Conservation (phyloP, 2,888 invertebrate genomes). For the Hypomecis atomaria region DNA sequence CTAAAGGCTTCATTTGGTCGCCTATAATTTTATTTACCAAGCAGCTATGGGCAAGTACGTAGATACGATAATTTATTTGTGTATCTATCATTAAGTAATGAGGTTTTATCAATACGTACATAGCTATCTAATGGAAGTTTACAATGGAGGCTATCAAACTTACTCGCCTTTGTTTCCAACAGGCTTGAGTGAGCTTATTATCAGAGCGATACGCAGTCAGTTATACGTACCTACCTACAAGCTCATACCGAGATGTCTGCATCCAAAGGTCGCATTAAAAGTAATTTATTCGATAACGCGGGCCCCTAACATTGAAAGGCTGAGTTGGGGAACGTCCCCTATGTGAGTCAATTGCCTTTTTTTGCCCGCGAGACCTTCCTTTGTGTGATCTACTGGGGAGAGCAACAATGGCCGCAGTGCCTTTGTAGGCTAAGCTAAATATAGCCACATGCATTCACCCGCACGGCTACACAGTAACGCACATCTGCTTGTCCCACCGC, state of each 20-base stretch:
- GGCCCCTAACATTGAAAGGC: constrained; percentile 69
- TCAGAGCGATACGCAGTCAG: constrained; percentile 19
- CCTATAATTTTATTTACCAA: background rate
- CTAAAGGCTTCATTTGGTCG: constrained; percentile 7
- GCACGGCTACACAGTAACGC: constrained; percentile 66
- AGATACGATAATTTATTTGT: constrained; percentile 8
- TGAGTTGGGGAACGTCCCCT: constrained; percentile 75
- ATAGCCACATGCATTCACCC: constrained; percentile 73
- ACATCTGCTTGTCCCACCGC: constrained; percentile 64
- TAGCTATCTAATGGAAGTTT: constrained; percentile 16
- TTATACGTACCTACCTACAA: constrained; percentile 14
- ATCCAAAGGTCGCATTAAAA: constrained; percentile 59
- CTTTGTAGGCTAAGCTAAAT: constrained; percentile 79
- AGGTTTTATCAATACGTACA: constrained; percentile 8
- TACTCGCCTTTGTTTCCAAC: constrained; percentile 14
- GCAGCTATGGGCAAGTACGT: background rate
- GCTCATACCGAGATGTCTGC: constrained; percentile 25
- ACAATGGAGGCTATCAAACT: constrained; percentile 15
- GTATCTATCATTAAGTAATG: constrained; percentile 24
- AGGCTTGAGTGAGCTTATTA: constrained; percentile 28
- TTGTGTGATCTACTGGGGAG: constrained; percentile 76
- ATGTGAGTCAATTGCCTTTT: constrained; percentile 73
- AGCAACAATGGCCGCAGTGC: constrained; percentile 77
- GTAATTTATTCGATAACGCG: constrained; percentile 62
- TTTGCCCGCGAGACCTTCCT: constrained; percentile 78